Conservation (phyloP, 2,797 vertebrate species). For the Scleropages formosus region DNA sequence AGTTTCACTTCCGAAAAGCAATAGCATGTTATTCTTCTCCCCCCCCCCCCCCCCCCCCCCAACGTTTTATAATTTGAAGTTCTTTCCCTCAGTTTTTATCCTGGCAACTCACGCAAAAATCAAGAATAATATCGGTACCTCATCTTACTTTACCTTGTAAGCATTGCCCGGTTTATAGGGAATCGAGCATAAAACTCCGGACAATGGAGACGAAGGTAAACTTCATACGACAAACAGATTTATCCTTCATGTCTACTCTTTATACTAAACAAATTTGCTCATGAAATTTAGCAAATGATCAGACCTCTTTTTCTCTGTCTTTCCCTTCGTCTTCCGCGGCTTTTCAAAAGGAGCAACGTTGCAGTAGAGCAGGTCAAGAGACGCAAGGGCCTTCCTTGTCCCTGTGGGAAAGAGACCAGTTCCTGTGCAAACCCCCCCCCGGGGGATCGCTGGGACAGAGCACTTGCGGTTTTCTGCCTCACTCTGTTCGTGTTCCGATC, state of each 20-base stretch:
- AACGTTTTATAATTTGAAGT: constrained; percentile 2
- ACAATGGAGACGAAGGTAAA: background rate
- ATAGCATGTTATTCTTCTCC: constrained; percentile 22
- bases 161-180: background rate
- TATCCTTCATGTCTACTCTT: background rate
- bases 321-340: background rate
- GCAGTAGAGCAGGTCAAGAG: background rate
- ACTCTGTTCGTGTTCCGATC: constrained; percentile 66
- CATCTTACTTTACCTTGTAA: background rate
- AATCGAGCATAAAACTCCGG: too few relatives aligned
- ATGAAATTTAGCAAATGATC: background rate
- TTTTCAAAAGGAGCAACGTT: background rate
- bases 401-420: background rate
- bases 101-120: background rate
- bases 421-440: constrained; percentile 8
- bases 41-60: background rate
- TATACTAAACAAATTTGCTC: background rate
- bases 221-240: background rate
- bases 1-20: constrained; percentile 31
- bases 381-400: background rate
- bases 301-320: background rate
- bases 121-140: background rate
- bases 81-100: background rate
- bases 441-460: constrained; percentile 23
- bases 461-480: constrained; percentile 24